Evolutionary conservation across 1,140 invertebrate genomes (phyloP).

Genomic region (Drosophila sulfurigaster): DNA sequence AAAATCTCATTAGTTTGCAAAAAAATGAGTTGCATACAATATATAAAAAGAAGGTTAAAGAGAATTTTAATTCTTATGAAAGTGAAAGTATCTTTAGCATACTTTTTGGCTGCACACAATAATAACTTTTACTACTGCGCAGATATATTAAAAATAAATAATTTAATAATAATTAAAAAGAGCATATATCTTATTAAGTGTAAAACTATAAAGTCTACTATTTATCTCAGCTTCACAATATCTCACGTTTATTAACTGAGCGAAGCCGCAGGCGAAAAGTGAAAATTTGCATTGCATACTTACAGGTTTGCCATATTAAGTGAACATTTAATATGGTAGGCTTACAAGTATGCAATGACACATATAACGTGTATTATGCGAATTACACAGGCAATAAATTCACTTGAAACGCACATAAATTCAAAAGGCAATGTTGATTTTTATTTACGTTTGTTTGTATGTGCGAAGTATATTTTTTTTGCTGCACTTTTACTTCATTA

Average conservation of each 20-base stretch:
- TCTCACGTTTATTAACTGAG: background rate
- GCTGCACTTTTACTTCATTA: conserved; percentile 69
- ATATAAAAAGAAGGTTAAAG: too few species aligned
- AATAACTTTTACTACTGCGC: background rate
- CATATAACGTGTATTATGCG: conserved; percentile 50
- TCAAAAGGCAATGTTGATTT: conserved; percentile 37
- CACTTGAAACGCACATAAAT: conserved; percentile 71
- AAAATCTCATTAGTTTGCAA: too few species aligned
- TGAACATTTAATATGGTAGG: conserved; percentile 2
- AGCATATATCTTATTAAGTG: too few species aligned
- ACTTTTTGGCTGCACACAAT: background rate
- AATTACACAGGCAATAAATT: conserved; percentile 79
- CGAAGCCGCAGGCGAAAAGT: conserved; percentile 46
- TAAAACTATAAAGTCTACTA: too few species aligned
- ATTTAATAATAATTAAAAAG: too few species aligned
- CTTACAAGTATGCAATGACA: conserved; percentile 28
- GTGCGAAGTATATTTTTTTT: conserved; percentile 9
- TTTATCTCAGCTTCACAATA: too few species aligned
- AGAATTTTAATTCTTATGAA: too few species aligned
- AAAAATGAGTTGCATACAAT: too few species aligned
- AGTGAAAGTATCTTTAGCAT: background rate
- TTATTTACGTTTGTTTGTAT: conserved; percentile 23
- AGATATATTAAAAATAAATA: too few species aligned
- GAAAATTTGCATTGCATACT: conserved; percentile 57
- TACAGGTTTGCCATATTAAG: background rate